Conservation (phyloP, 2,888 invertebrate genomes). For the Chouioia cunea region DNA sequence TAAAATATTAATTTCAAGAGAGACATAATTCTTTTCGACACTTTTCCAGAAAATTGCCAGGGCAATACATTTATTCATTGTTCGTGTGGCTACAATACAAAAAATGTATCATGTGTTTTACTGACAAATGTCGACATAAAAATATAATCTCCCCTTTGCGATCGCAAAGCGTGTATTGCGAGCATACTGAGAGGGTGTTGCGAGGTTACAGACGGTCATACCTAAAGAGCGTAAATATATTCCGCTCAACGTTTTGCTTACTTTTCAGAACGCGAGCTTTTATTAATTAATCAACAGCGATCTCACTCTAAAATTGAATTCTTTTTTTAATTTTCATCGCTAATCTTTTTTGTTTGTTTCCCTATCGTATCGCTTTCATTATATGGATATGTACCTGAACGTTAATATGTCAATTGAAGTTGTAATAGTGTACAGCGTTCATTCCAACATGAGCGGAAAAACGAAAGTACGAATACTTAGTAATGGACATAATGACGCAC, state of each 20-base stretch:
- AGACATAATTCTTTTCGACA: no score
- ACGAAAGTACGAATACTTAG: conserved; percentile 5
- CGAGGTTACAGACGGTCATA: conserved; percentile 29
- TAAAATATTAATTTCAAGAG: no score
- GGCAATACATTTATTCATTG: neutral
- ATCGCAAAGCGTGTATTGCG: conserved; percentile 19
- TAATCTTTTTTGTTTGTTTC: neutral
- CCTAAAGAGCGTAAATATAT: conserved; percentile 21
- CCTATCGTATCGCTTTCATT: no score
- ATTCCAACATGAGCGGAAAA: no score
- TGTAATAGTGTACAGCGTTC: no score
- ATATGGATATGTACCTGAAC: no score
- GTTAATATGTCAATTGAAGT: no score
- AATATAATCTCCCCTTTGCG: conserved; percentile 18
- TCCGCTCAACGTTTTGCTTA: neutral
- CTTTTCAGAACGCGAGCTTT: conserved; percentile 14
- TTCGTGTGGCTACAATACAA: neutral
- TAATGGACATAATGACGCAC: conserved; percentile 7
- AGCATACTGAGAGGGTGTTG: conserved; percentile 13
- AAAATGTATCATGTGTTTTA: neutral
- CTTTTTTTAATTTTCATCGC: conserved; percentile 6
- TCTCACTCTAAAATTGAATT: neutral
- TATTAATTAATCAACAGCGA: conserved; percentile 27
- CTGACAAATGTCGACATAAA: conserved; percentile 4
- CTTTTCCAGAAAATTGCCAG: no score